These are phyloP conservation scores for Clinocottus analis DNA, from an alignment of 2,113 vertebrate species.

Conservation along the genomic window DNA sequence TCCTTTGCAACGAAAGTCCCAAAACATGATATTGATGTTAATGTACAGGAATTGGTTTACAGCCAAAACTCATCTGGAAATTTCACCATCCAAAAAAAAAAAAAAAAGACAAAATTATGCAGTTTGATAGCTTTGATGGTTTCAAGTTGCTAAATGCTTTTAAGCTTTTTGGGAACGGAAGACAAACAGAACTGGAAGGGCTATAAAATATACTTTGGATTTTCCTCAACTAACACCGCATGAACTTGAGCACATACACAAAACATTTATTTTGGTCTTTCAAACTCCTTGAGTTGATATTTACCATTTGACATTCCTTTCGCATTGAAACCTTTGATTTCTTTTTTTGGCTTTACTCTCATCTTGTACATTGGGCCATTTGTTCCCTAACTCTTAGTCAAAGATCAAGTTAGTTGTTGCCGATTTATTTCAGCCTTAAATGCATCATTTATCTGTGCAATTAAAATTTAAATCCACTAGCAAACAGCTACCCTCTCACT, in stretches of 20 bases:
- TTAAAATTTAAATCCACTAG: not conserved
- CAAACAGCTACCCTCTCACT: not conserved
- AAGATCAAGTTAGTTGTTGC: not conserved
- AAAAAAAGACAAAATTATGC: not conserved
- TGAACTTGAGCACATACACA: conserved; percentile 7
- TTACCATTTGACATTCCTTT: not conserved
- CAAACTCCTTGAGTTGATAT: not conserved
- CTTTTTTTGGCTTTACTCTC: not conserved
- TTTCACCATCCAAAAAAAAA: not conserved
- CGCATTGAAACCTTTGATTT: not conserved
- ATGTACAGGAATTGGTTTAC: not conserved
- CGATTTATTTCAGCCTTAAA: not conserved
- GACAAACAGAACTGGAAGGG: conserved; percentile 17
- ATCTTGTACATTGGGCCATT: conserved; percentile 38
- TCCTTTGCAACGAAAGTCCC: not conserved
- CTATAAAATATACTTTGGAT: not conserved
- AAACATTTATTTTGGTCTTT: conserved; percentile 25
- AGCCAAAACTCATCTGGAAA: not conserved
- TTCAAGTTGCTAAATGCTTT: not conserved
- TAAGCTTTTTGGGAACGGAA: conserved; percentile 2
- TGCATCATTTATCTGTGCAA: not conserved
- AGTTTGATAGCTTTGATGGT: not conserved
- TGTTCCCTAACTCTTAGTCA: conserved; percentile 31
- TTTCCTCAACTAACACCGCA: conserved; percentile 13
- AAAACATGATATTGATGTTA: not conserved